Base-by-base conservation (phyloP, 1,140 invertebrate species). In the Capitella teleta region DNA sequence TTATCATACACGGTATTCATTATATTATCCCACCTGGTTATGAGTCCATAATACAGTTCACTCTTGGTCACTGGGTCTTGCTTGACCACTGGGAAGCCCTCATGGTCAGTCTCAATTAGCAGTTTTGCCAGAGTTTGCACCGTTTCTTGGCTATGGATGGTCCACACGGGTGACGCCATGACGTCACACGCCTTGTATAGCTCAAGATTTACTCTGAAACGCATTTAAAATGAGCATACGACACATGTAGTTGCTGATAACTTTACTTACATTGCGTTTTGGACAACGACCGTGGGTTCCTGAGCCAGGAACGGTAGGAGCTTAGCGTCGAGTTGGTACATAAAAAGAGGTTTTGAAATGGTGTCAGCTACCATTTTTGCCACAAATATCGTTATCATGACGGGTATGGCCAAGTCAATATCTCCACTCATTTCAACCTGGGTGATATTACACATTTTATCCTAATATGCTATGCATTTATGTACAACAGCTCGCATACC, bases 71-170 rank as follows among this genome's bases (percentile, higher is more conserved):
- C 49, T 19, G 54, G 50, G 10, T 50, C 50, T 23, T 55, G 62
- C 32, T 60, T 55, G 14, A 71, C 56, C 12, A 74, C 64, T 5
- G 72, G 72, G 52, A 72, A 74, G n/a, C 64, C 72, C 28, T 67
- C 63, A 47, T 74, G 69, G 12, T 57, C 58, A 3, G 66, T 71
- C 28, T 69, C 52, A 3, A 68, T 47, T 10, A 74, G 53, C 2
- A 70, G 45, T 26, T 65, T 51, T 14, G 69, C 58, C 5, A 74
- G 47, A 2, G 53, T 49, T 3, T 52, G 28, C 8, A 75, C 60
- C 2, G 51, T 56, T 51, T 71, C 70, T 26, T 55, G 53, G 8
- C 54, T 54, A 26, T 63, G 53, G 1, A 74, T 53, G 2, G 58
- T 63, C 8, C 59, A 53, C 0, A 73, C 69, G 4, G 70, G 69